Conservation (phyloP, 30 jellyfish, hydroid and myxozoan species). For the Cassiopea xamachana region DNA sequence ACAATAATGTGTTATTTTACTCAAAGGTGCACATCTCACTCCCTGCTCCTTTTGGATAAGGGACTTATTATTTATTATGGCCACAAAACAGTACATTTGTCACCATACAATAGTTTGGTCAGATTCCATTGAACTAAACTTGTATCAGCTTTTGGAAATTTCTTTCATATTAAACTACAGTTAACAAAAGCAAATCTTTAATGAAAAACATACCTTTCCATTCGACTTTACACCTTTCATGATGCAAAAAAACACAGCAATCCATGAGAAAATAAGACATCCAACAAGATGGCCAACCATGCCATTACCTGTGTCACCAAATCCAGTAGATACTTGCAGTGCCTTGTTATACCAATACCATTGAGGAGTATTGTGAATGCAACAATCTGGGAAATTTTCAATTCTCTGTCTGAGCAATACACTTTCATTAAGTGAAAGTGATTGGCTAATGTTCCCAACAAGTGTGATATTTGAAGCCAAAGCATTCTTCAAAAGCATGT, state of each 20-base stretch:
- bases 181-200: too few relatives aligned
- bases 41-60: too few relatives aligned
- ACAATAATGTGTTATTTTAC: too few relatives aligned
- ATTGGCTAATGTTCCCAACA: constrained; percentile 43
- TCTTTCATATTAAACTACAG: too few relatives aligned
- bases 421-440: constrained; percentile 29
- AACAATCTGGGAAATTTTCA: constrained; percentile 76
- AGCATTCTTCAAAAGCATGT: constrained; percentile 42
- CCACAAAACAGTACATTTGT: too few relatives aligned
- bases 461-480: constrained; percentile 22
- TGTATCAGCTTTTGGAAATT: too few relatives aligned
- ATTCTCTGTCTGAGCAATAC: constrained; percentile 30
- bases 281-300: constrained; percentile 79
- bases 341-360: constrained; percentile 81
- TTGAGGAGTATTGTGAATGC: constrained; percentile 76
- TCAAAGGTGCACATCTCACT: too few relatives aligned
- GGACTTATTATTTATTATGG: too few relatives aligned
- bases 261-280: constrained; percentile 78
- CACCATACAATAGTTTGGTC: too few relatives aligned
- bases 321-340: constrained; percentile 65
- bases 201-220: constrained; percentile 68
- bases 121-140: too few relatives aligned
- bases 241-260: constrained; percentile 76
- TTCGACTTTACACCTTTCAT: constrained; percentile 85
- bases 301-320: constrained; percentile 66